Base-by-base conservation (phyloP, 2,797 vertebrate species). In the Sternotherus odoratus region DNA sequence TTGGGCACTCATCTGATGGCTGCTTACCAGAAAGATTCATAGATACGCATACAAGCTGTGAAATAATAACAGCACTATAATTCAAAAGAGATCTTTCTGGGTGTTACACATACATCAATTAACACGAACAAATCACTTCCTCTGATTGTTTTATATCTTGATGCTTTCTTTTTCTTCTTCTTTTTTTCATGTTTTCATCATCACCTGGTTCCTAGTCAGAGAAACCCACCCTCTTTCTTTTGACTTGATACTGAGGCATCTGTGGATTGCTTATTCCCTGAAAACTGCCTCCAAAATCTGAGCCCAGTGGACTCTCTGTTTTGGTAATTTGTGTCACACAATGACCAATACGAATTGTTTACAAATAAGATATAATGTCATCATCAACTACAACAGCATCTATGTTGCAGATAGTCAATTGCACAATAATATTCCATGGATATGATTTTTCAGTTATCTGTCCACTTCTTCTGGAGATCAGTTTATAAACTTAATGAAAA, bases 81-180 rank as follows among this genome's bases (percentile, higher is more conserved):
- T 77, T 0, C 74, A 56, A 87, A 28, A 19, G 24, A 12, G 0
- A 7, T 0, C 30, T 36, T 85, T 63, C 1, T 79, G 3, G 23
- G 50, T 78, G 11, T 36, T 78, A 51, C 13, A 23, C 12, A 1
- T 36, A 17, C 86, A 0, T 11, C 4, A 85, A 46, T 87, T 79
- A 77, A 72, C 48, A 36, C 66, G 2, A 0, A 21, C 3, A 36
- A 3, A 6, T 30, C 57, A 51, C 26, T 60, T 83, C 60, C 10
- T 78, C 91, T 79, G 2, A 2, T 66, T 21, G 1, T 75, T 56
- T 66, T 0, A 57, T 83, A 85, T 53, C 75, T 7, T 77, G 1
- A 28, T 2, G 10, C 33, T 17, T 60, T 60, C 12, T 11, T 36
- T 7, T 24, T 56, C 3, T 26, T 83, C 83, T 10, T 77, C 46